These are phyloP conservation scores for Tiaroga cobitis DNA, from an alignment of 2,797 vertebrate species.

Conservation along the genomic window DNA sequence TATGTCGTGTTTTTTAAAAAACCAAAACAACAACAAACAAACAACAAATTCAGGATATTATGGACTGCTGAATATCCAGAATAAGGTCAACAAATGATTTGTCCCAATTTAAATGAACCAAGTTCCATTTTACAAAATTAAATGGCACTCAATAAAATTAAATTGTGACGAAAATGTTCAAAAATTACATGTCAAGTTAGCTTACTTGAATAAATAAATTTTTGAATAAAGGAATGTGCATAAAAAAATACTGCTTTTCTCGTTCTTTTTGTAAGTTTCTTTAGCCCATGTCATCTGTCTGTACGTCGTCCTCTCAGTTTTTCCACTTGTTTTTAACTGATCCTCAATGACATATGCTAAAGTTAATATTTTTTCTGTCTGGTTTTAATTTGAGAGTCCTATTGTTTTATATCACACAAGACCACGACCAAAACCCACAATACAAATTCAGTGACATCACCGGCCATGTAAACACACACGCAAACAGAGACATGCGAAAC, in stretches of 20 bases:
- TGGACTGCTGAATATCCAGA: neutral
- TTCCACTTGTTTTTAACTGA: conserved; percentile 11
- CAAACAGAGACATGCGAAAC: neutral
- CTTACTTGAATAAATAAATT: neutral
- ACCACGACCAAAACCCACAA: conserved; percentile 32
- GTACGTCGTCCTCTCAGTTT: neutral
- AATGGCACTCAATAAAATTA: neutral
- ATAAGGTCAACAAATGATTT: neutral
- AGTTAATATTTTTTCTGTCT: conserved; percentile 32
- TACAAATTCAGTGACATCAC: conserved; percentile 42
- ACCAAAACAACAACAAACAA: too few relatives aligned
- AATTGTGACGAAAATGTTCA: neutral
- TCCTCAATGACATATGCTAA: neutral
- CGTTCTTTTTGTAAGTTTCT: neutral
- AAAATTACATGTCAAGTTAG: neutral
- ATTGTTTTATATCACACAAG: conserved; percentile 41
- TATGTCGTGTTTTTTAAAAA: too few relatives aligned
- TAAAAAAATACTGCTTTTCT: neutral
- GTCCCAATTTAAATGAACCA: neutral
- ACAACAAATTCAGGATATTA: too few relatives aligned
- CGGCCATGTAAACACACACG: conserved; percentile 10
- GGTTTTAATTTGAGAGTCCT: conserved; percentile 36
- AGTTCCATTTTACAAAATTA: neutral
- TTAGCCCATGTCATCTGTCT: neutral
- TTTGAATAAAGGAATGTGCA: neutral